Conservation (phyloP, 2,888 invertebrate species). For the Drosophila mulleri region DNA sequence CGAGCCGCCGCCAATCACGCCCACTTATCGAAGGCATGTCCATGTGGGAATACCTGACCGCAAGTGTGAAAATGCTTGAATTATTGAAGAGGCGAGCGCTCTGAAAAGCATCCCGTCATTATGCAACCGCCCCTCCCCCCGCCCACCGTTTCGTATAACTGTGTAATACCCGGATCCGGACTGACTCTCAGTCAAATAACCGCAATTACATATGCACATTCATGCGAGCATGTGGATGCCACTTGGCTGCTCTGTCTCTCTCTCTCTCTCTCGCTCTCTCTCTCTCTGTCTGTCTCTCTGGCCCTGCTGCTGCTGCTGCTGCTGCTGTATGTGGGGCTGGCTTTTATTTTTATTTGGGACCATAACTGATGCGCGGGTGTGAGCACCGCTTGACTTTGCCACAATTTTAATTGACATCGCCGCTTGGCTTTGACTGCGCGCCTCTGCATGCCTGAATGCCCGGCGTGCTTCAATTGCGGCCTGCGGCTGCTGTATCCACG, state of each 20-base stretch:
- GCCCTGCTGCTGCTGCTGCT: not conserved
- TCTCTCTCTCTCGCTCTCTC: too few species aligned
- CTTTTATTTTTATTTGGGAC: constrained; percentile 12
- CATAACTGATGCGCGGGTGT: constrained; percentile 28
- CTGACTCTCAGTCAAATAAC: constrained; percentile 50
- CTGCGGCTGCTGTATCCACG: not conserved
- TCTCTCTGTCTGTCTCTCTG: too few species aligned
- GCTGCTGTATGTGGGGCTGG: not conserved
- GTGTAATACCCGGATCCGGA: constrained; percentile 8
- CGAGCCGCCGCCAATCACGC: not conserved
- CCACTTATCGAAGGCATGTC: constrained; percentile 29
- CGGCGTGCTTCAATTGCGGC: constrained; percentile 26
- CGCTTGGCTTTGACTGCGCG: constrained; percentile 43
- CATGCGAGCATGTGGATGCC: constrained; percentile 60
- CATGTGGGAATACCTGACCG: constrained; percentile 60
- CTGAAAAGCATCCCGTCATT: constrained; percentile 27
- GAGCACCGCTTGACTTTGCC: constrained; percentile 69
- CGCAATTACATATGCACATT: constrained; percentile 78
- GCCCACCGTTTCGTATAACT: not conserved
- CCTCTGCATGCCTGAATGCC: not conserved
- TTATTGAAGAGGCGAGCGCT: constrained; percentile 62
- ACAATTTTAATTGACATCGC: constrained; percentile 75
- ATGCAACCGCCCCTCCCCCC: not conserved
- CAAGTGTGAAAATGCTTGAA: constrained; percentile 77
- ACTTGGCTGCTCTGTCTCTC: constrained; percentile 38